Evolutionary conservation across 2,113 vertebrate genomes (phyloP).

Genomic region (Hippocampus zosterae): DNA sequence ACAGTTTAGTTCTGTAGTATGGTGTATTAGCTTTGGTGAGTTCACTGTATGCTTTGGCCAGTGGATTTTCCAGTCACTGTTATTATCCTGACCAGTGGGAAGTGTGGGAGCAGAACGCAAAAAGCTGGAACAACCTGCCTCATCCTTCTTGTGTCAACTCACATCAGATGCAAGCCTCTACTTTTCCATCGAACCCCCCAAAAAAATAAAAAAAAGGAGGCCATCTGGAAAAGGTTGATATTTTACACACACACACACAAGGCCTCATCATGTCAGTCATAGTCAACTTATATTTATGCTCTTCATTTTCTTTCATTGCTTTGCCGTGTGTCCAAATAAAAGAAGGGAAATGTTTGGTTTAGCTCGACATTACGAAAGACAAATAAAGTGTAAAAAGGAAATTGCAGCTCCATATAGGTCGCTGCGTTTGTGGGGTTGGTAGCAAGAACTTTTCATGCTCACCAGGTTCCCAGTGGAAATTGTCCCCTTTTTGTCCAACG

Average conservation of each 20-base stretch:
- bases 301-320: background rate
- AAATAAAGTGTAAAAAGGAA: background rate
- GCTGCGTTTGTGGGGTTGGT: background rate
- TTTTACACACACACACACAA: slow-evolving; percentile 1
- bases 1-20: slow-evolving; percentile 8
- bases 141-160: slow-evolving; percentile 21
- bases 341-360: background rate
- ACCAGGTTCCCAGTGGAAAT: background rate
- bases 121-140: slow-evolving; percentile 30
- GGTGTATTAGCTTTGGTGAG: slow-evolving; percentile 42
- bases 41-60: slow-evolving; percentile 29
- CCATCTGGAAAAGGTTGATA: slow-evolving; percentile 14
- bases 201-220: background rate
- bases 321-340: background rate
- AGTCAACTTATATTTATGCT: slow-evolving; percentile 14
- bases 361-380: background rate
- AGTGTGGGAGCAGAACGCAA: slow-evolving; percentile 13
- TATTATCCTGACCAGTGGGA: slow-evolving; percentile 22
- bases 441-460: background rate
- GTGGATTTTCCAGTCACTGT: slow-evolving; percentile 26
- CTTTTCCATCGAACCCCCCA: slow-evolving; percentile 21
- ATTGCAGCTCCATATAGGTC: background rate
- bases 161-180: slow-evolving; percentile 4
- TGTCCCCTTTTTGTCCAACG: background rate
- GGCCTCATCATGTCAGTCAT: background rate